phyloP scores from a whole-genome alignment of 2,888 invertebrate genomes.

The Dinocampus coccinellae region DNA sequence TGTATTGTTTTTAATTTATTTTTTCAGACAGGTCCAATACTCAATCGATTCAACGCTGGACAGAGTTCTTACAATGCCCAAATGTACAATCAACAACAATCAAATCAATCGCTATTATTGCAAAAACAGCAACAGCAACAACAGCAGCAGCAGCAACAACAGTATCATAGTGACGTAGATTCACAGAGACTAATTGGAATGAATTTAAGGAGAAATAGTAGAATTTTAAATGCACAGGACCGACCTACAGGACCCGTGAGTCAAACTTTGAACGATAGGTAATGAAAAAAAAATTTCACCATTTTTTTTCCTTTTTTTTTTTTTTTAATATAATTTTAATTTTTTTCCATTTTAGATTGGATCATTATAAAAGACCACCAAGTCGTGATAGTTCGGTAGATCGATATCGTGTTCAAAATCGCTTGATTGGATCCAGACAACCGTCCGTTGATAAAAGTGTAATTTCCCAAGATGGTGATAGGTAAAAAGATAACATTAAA shows the following conservation, averaged over 20 bases:
- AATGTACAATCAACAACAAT: conserved; percentile 53
- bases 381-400: conserved; percentile 90
- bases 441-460: conserved; percentile 80
- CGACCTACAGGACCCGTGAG: conserved; percentile 57
- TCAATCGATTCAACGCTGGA: conserved; percentile 59
- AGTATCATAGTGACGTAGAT: conserved; percentile 59
- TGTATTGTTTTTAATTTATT: conserved; percentile 39
- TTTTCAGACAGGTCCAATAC: conserved; percentile 47
- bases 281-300: conserved; percentile 3
- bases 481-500: conserved; percentile 47
- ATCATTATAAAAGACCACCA: conserved; percentile 93
- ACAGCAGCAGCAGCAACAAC: conserved; percentile 59
- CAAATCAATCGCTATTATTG: conserved; percentile 52
- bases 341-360: conserved; percentile 74
- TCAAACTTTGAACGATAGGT: conserved; percentile 67
- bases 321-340: too few species aligned
- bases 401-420: conserved; percentile 79
- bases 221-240: conserved; percentile 63
- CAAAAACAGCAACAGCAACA: conserved; percentile 42
- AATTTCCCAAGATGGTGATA: conserved; percentile 62
- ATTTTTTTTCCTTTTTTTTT: neutral
- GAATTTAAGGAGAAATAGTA: conserved; percentile 67
- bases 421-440: conserved; percentile 79
- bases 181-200: conserved; percentile 57
- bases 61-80: conserved; percentile 61